Evolutionary conservation across 2,888 invertebrate species (phyloP).

Genomic region (Noctua pronuba): DNA sequence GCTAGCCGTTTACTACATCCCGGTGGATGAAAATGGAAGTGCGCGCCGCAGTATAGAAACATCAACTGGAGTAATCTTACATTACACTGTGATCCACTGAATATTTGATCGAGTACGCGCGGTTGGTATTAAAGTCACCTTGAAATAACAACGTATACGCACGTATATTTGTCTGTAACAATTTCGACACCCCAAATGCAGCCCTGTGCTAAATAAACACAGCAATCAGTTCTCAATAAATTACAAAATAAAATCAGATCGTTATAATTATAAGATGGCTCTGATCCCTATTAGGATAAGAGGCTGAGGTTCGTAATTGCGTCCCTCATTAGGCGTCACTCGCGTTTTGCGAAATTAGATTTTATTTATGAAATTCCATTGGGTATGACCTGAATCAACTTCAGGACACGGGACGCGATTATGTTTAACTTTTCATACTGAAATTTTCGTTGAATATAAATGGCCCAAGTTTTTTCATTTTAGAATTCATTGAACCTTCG

Average conservation of each 20-base stretch:
- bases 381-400: slow-evolving; percentile 73
- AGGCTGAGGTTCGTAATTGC: slow-evolving; percentile 80
- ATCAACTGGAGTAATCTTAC: slow-evolving; percentile 72
- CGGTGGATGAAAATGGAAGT: slow-evolving; percentile 74
- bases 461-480: slow-evolving; percentile 62
- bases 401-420: slow-evolving; percentile 62
- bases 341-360: slow-evolving; percentile 78
- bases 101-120: slow-evolving; percentile 74
- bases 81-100: slow-evolving; percentile 72
- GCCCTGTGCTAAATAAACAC: slow-evolving; percentile 11
- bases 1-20: slow-evolving; percentile 70
- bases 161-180: slow-evolving; percentile 34
- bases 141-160: slow-evolving; percentile 49
- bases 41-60: slow-evolving; percentile 61
- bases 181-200: slow-evolving; percentile 33
- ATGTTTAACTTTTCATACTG: slow-evolving; percentile 60
- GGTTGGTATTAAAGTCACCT: slow-evolving; percentile 67
- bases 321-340: slow-evolving; percentile 80
- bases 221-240: slow-evolving; percentile 43
- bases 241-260: slow-evolving; percentile 68
- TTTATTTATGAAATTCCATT: slow-evolving; percentile 79
- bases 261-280: slow-evolving; percentile 75
- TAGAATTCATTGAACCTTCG: slow-evolving; percentile 63
- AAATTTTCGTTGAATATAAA: slow-evolving; percentile 54
- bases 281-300: slow-evolving; percentile 76